Conservation (phyloP, 2,888 invertebrate species). For the Nemurella pictetii region DNA sequence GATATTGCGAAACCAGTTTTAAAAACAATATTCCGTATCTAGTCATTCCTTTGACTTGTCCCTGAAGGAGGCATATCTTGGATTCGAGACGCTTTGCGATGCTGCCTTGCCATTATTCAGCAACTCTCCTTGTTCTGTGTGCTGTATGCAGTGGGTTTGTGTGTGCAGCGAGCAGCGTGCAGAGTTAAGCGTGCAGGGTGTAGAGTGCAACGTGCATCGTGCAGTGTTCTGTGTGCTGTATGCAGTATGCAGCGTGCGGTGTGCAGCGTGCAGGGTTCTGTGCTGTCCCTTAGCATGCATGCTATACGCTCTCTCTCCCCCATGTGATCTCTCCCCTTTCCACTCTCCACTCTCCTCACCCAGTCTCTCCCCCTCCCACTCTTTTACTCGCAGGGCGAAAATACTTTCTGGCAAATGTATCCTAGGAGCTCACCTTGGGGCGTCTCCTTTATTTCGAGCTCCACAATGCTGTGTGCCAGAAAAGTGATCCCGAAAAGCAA, state of each 20-base stretch:
- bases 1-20: not conserved
- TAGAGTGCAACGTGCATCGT: too few species aligned
- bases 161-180: too few species aligned
- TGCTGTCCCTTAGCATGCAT: not conserved
- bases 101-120: not conserved
- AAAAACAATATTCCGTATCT: not conserved
- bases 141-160: too few species aligned
- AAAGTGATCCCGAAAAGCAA: not conserved
- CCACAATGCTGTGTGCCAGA: not conserved
- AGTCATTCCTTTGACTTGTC: not conserved
- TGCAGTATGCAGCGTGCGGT: too few species aligned
- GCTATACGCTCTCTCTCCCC: not conserved
- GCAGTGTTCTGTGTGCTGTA: too few species aligned
- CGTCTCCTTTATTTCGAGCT: not conserved
- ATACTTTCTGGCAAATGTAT: not conserved
- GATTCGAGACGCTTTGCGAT: not conserved
- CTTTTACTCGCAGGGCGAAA: not conserved
- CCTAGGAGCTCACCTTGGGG: not conserved
- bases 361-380: too few species aligned
- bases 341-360: too few species aligned
- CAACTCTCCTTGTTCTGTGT: not conserved
- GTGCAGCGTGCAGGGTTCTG: not conserved
- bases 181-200: too few species aligned
- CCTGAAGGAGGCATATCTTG: not conserved
- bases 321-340: not conserved